Conservation (phyloP, 23 tunicate genomes). For the Styela plicata region DNA sequence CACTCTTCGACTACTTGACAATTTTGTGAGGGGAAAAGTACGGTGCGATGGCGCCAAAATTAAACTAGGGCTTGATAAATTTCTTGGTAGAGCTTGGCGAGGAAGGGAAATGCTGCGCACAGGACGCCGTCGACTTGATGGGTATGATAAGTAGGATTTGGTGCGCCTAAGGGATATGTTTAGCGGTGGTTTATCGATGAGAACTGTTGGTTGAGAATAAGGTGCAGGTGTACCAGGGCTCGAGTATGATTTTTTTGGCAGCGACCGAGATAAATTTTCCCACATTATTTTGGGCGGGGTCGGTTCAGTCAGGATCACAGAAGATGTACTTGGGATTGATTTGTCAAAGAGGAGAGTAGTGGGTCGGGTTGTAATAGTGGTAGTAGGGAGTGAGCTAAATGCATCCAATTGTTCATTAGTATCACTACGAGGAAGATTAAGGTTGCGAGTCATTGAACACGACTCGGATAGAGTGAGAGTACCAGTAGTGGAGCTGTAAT, state of each 20-base stretch:
- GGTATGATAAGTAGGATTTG: conserved; percentile 13
- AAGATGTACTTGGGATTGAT: neutral
- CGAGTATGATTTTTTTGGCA: conserved; percentile 6
- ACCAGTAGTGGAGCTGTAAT: conserved; percentile 34
- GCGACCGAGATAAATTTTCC: neutral
- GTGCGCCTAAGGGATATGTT: neutral
- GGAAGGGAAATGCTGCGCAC: conserved; percentile 8
- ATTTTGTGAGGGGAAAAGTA: conserved; percentile 20
- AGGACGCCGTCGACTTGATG: neutral
- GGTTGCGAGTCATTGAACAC: neutral
- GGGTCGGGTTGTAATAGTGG: conserved; percentile 1
- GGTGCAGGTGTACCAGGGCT: conserved; percentile 17
- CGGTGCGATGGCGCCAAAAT: neutral
- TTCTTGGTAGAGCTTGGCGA: neutral
- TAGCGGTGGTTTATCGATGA: neutral
- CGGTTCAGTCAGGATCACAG: neutral
- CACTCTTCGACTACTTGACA: conserved; percentile 11
- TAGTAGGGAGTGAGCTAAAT: conserved; percentile 12
- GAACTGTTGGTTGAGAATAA: neutral
- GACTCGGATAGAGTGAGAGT: conserved; percentile 13
- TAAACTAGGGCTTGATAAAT: neutral
- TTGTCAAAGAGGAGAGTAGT: conserved; percentile 5
- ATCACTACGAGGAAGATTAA: conserved; percentile 6
- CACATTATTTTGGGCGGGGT: conserved; percentile 5
- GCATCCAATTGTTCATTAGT: conserved; percentile 7